phyloP scores from a whole-genome alignment of 2,888 invertebrate genomes.

The Toxonevra muliebris region DNA sequence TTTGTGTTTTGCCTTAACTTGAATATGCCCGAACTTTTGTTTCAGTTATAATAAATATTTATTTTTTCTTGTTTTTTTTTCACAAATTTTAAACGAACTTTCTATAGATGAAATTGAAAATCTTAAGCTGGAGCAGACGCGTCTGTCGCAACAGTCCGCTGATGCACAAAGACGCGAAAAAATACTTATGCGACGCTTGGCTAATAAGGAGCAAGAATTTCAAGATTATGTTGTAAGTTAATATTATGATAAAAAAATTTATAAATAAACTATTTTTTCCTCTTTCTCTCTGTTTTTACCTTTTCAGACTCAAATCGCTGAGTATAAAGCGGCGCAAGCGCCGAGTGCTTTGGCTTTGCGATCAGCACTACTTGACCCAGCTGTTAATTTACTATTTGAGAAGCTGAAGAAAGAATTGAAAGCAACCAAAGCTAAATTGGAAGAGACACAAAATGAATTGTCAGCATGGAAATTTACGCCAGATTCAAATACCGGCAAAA shows the following conservation, averaged over 20 bases:
- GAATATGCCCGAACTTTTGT: not conserved
- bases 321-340: slow-evolving; percentile 89
- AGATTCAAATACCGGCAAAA: slow-evolving; percentile 98
- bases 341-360: slow-evolving; percentile 80
- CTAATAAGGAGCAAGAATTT: slow-evolving; percentile 96
- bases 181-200: slow-evolving; percentile 88
- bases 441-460: slow-evolving; percentile 97
- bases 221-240: slow-evolving; percentile 93
- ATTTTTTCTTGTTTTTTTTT: slow-evolving; percentile 15
- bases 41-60: slow-evolving; percentile 8
- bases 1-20: too few species aligned
- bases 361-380: slow-evolving; percentile 90
- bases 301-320: slow-evolving; percentile 87
- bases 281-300: not conserved
- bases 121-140: slow-evolving; percentile 76
- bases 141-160: slow-evolving; percentile 80
- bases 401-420: slow-evolving; percentile 90
- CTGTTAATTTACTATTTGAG: slow-evolving; percentile 92
- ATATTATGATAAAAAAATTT: not conserved
- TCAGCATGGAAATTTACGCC: slow-evolving; percentile 99
- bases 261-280: not conserved
- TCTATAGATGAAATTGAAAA: slow-evolving; percentile 55
- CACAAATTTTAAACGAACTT: slow-evolving; percentile 8
- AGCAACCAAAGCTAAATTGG: slow-evolving; percentile 87
- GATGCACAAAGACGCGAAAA: slow-evolving; percentile 93